These are phyloP conservation scores for Myoxocephalus aenaeus DNA, from an alignment of 2,797 vertebrate genomes.

Conservation along the genomic window DNA sequence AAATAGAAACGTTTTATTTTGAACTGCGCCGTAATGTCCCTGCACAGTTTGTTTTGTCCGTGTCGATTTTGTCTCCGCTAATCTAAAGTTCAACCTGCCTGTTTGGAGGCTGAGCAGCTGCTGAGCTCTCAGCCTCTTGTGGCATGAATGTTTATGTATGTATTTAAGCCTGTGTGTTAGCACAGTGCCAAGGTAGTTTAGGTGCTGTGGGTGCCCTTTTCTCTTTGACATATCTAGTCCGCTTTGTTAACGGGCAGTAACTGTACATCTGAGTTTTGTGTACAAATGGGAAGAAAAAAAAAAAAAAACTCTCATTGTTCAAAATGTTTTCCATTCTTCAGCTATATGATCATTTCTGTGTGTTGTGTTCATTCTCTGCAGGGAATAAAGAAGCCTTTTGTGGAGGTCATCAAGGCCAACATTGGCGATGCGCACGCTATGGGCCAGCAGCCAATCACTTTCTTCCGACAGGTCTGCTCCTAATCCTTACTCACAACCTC, in stretches of 20 bases:
- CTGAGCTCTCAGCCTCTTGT: slow-evolving; percentile 14
- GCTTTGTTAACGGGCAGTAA: neutral
- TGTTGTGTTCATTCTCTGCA: slow-evolving; percentile 63
- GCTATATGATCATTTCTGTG: neutral
- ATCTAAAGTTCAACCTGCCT: neutral
- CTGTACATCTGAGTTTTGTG: neutral
- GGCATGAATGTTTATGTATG: slow-evolving; percentile 22
- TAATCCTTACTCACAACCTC: neutral
- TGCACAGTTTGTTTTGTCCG: too few species aligned
- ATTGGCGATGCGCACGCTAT: slow-evolving; percentile 94
- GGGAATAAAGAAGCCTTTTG: slow-evolving; percentile 92
- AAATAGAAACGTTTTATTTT: neutral
- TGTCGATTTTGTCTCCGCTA: neutral
- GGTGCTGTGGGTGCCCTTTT: neutral
- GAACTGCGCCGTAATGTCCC: neutral
- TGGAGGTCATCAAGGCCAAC: slow-evolving; percentile 91
- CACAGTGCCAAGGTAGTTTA: neutral
- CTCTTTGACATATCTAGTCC: neutral
- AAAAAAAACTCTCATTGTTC: neutral
- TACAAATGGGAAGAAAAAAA: neutral
- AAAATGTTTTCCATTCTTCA: neutral
- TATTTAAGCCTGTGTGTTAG: slow-evolving; percentile 1
- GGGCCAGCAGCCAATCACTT: slow-evolving; percentile 94
- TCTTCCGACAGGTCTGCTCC: slow-evolving; percentile 89
- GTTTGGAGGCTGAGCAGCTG: slow-evolving; percentile 22